Conservation (phyloP, 2,888 invertebrate genomes). For the Latheticus oryzae region DNA sequence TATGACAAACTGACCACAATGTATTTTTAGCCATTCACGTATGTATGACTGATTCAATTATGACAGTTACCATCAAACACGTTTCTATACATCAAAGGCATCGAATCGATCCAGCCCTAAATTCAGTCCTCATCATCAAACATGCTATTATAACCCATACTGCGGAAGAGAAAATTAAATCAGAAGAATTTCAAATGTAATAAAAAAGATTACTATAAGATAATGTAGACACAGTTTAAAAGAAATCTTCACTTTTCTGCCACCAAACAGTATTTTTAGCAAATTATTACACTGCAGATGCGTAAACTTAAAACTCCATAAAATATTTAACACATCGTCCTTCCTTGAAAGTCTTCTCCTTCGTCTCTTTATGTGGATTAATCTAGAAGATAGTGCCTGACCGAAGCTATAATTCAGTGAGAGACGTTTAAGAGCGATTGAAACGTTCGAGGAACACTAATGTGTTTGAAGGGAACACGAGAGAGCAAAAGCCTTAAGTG, state of each 20-base stretch:
- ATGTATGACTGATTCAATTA: conserved; percentile 30
- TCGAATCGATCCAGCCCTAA: too few relatives aligned
- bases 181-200: too few relatives aligned
- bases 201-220: too few relatives aligned
- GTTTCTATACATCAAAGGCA: conserved; percentile 16
- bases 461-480: conserved; percentile 46
- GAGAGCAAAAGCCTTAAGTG: conserved; percentile 39
- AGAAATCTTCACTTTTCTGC: too few relatives aligned
- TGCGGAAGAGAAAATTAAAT: too few relatives aligned
- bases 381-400: conserved; percentile 38
- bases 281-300: conserved; percentile 11
- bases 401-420: conserved; percentile 44
- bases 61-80: not conserved
- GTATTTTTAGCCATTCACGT: conserved; percentile 22
- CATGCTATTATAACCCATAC: too few relatives aligned
- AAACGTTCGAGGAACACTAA: conserved; percentile 52
- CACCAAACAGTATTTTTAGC: too few relatives aligned
- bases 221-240: too few relatives aligned
- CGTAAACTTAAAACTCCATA: conserved; percentile 13
- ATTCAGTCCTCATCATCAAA: too few relatives aligned
- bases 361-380: conserved; percentile 31
- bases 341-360: conserved; percentile 24
- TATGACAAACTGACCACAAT: conserved; percentile 12
- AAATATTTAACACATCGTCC: conserved; percentile 22
- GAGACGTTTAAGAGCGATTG: conserved; percentile 49